These are phyloP conservation scores for Ectobius pallidus DNA, from an alignment of 2,888 invertebrate species.

Conservation along the genomic window DNA sequence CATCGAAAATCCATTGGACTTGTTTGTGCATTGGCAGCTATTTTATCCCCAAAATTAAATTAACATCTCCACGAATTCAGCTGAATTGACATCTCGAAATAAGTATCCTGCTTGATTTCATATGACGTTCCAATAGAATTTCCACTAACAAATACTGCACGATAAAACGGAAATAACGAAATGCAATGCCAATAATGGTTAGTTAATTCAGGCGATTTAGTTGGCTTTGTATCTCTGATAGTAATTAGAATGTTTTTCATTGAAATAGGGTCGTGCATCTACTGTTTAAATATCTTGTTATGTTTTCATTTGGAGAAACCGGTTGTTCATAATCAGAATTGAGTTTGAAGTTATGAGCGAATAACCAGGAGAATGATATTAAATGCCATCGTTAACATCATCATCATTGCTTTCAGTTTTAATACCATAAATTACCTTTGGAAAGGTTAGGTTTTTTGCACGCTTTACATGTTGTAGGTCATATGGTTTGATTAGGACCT, in stretches of 20 bases:
- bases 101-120: neutral
- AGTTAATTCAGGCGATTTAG: neutral
- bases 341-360: too few species aligned
- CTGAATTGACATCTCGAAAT: slow-evolving; percentile 10
- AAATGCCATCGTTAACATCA: too few species aligned
- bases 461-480: too few species aligned
- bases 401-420: too few species aligned
- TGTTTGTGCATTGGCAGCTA: slow-evolving; percentile 1
- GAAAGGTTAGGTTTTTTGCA: too few species aligned
- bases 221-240: neutral
- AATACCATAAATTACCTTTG: too few species aligned
- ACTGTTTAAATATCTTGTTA: neutral
- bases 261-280: neutral
- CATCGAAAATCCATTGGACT: neutral
- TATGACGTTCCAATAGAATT: neutral
- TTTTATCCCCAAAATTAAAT: slow-evolving; percentile 17
- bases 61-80: slow-evolving; percentile 14
- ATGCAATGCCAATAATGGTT: neutral
- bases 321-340: too few species aligned
- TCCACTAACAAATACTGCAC: neutral
- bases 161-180: neutral
- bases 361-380: too few species aligned
- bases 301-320: neutral
- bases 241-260: neutral
- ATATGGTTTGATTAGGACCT: too few species aligned